Percentiles rank a stretch among this genome's conserved stretches.
These are phyloP conservation scores for Natator depressus DNA, from an alignment of 2,113 vertebrate genomes.

Conservation along the genomic window DNA sequence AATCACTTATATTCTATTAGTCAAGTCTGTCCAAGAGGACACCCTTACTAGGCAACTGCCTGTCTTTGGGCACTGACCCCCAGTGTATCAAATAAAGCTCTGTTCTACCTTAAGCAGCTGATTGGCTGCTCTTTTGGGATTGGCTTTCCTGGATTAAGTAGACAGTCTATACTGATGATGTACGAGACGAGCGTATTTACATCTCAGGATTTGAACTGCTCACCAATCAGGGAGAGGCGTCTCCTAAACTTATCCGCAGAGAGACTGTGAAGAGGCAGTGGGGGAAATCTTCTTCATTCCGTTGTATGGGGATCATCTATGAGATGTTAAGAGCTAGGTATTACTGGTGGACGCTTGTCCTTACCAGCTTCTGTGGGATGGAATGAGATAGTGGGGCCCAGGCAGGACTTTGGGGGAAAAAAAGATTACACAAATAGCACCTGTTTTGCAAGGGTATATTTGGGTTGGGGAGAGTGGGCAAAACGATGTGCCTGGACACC, in stretches of 20 bases:
- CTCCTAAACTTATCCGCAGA: conserved; percentile 2
- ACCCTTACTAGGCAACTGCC: neutral
- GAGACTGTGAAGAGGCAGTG: neutral
- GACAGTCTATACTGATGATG: conserved; percentile 19
- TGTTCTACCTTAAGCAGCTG: neutral
- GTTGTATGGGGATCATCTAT: neutral
- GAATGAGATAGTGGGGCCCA: neutral
- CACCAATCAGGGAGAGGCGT: conserved; percentile 17
- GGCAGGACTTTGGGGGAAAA: neutral
- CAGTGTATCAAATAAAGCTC: conserved; percentile 37
- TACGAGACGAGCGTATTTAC: conserved; percentile 25
- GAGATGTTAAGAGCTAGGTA: neutral
- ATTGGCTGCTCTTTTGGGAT: conserved; percentile 41
- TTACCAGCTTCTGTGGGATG: neutral
- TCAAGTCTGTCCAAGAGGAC: neutral
- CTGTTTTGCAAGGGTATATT: fast-evolving
- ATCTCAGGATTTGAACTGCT: conserved; percentile 60
- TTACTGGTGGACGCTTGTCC: neutral
- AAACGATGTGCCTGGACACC: neutral
- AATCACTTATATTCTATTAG: neutral
- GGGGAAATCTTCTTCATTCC: too few species aligned
- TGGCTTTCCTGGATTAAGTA: conserved; percentile 63
- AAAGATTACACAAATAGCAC: fast-evolving
- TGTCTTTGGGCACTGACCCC: conserved; percentile 50
- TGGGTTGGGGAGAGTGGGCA: neutral